Percentiles rank a stretch among this genome's conserved stretches.
phyloP scores from a whole-genome alignment of 1,140 invertebrate species.

The Portunus trituberculatus region DNA sequence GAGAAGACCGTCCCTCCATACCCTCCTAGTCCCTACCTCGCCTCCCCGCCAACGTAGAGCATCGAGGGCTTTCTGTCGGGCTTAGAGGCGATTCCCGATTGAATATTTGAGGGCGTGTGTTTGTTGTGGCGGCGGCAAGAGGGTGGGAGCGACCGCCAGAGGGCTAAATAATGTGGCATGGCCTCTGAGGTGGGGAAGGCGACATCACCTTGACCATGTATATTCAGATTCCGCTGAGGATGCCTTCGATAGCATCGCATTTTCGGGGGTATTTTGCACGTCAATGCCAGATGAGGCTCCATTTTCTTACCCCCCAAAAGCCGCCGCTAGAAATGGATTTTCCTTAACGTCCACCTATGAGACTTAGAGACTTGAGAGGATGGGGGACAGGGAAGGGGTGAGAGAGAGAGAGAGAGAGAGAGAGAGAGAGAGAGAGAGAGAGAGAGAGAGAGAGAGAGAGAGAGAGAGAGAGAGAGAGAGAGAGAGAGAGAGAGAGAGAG shows the following conservation, averaged over 20 bases:
- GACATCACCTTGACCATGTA: constrained; percentile 45
- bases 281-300: not conserved
- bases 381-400: too few species aligned
- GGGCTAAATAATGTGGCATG: not conserved
- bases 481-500: not conserved
- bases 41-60: not conserved
- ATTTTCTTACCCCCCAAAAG: not conserved
- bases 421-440: too few species aligned
- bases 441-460: too few species aligned
- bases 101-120: constrained; percentile 42
- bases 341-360: too few species aligned
- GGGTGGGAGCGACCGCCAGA: constrained; percentile 18
- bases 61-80: constrained; percentile 25
- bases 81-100: not conserved
- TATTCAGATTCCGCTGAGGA: constrained; percentile 34
- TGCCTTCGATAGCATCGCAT: not conserved
- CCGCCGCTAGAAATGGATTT: too few species aligned
- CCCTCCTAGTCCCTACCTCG: not conserved
- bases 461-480: too few species aligned
- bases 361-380: too few species aligned
- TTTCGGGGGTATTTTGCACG: not conserved
- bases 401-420: too few species aligned
- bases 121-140: constrained; percentile 37
- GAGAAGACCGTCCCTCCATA: not conserved
- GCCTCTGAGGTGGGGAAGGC: not conserved